These are phyloP conservation scores for Drosophila seclusa DNA, from an alignment of 2,888 invertebrate species.

Conservation along the genomic window DNA sequence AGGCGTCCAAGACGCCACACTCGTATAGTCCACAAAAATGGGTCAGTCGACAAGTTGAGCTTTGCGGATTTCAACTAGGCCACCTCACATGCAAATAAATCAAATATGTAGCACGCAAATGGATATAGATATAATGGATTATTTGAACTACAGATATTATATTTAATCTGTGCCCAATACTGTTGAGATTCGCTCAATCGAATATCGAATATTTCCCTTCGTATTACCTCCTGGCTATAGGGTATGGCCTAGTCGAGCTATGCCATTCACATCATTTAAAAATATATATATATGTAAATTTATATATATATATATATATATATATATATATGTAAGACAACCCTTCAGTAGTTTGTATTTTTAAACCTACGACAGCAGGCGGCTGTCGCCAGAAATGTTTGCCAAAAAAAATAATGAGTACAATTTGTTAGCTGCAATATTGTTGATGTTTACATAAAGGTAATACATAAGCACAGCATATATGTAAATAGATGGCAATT, in stretches of 20 bases:
- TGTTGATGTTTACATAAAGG: not conserved
- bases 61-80: not conserved
- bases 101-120: not conserved
- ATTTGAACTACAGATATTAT: not conserved
- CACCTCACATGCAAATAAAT: not conserved
- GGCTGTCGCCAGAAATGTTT: constrained; percentile 31
- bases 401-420: constrained; percentile 31
- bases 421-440: constrained; percentile 26
- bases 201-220: not conserved
- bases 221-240: not conserved
- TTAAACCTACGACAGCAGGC: constrained; percentile 36
- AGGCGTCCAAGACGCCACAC: constrained; percentile 11
- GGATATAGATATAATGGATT: not conserved
- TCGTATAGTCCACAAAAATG: constrained; percentile 24
- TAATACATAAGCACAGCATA: not conserved
- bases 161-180: not conserved
- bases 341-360: constrained; percentile 18
- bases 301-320: not conserved
- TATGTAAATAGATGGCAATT: not conserved
- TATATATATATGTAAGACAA: not conserved
- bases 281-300: not conserved
- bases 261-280: not conserved
- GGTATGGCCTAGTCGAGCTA: constrained; percentile 9
- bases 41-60: constrained; percentile 39
- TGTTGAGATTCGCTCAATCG: not conserved